Evolutionary conservation across 2,888 invertebrate species (phyloP), one percentile per base, ranked within the genome.

Genomic region (Erpobdella octoculata): DNA sequence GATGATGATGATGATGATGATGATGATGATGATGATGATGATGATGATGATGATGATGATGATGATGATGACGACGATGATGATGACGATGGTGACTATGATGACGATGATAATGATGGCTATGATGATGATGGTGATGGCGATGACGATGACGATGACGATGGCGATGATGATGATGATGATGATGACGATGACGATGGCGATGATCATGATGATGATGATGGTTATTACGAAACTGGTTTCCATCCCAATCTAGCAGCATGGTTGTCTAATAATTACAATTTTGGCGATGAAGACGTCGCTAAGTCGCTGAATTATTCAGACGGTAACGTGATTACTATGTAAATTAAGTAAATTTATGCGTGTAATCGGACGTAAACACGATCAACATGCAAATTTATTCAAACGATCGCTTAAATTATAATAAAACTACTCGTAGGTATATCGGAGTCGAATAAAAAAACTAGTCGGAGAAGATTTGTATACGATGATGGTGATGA

Each of bases 1-100:
- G 53, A 53, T n/a, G 53, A 4, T 53, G 18, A 53, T n/a, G 53
- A 1, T 53, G 1, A 12, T 4, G 36, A 70, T 71, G 48, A 65
- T 66, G 36, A 71, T 71, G 48, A 71, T 66, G 48, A 71, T 71
- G 33, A 71, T 71, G 33, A 71, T 66, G 48, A 71, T 66, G 33
- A 66, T 71, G 48, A 71, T 71, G 48, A 71, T 66, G 48, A 66
- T 71, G 53, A 66, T 66, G 53, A 58, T 33, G 2, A 33, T 33
- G 33, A 69, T 69, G 58, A 58, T 69, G 9, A 69, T 58, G 28
- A 69, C 36, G 6, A 58, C 53, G 15, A 69, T 69, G 28, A 69
- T 71, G 38, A 62, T 71, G 38, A 71, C 64, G 38, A 71, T 64
- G 38, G 64, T 64, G 25, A 69, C 33, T 9, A 69, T 58, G 28